Evolutionary conservation across 2,888 invertebrate genomes (phyloP), one percentile per base, ranked within the genome.

Genomic region (Andrena praecox): DNA sequence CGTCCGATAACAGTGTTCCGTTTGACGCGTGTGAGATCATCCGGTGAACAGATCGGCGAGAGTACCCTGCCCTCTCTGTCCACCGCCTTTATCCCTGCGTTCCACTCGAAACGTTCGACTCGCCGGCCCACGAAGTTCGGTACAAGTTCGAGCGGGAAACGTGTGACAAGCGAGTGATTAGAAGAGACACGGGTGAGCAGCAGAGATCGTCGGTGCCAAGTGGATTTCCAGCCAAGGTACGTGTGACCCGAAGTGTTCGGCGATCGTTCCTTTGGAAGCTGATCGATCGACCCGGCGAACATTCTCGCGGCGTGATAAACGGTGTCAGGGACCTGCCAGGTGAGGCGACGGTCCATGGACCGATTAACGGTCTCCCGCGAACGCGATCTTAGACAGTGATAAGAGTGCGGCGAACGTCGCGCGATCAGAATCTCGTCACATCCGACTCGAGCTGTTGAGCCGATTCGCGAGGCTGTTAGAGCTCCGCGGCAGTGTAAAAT

Each of bases 11-110:
- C 56, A 82, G 85, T 86, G 87, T 68, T 81, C 59, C 71, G 88
- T 89, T 27, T 42, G 16, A 42, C 42, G 42, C 83, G 90, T 80
- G 90, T 89, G 91, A 90, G 91, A 86, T 88, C 90, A 85, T 42
- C 59, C 85, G 87, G 80, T 84, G 76, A 71, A 76, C 20, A 29
- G 64, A 59, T 67, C 48, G 63, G 68, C 77, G 71, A 75, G 81
- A 62, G 70, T 77, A 54, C 27, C 50, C 66, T 27, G 7, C 71
- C 52, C 24, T 66, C 60, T 56, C 59, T 42, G 27, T 48, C 56
- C 33, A 24, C 24, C 24, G 8, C 33, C 10, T 42, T 35, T 12
- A 1, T 5, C 2, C n/a, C 42, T 35, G 7, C 63, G 69, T 29
- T 54, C 16, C 29, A n/a, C 63, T 24, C 1, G 50, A n/a, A 56